Base-by-base conservation (phyloP, 2,888 invertebrate species). In the Heteropelma amictum region DNA sequence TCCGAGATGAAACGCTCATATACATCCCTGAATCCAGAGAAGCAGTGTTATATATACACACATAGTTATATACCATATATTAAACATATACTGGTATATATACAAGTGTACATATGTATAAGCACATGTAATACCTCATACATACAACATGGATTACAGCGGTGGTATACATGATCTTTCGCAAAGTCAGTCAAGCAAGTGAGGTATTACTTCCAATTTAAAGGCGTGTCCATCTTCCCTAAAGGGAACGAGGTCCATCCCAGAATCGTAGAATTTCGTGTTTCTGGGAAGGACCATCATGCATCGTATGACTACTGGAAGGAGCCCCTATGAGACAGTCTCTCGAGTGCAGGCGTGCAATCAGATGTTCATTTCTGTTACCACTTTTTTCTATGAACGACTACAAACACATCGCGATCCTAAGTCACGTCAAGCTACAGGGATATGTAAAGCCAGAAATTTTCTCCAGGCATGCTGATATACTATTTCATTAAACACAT, bases 171-270 rank as follows among this genome's bases (percentile, higher is more conserved):
- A 60, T 49, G 60, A 35, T 54, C 26, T 23, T 33, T 51, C 35
- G 21, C 14, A 40, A 17, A 53, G 58, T 60, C 64, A 38, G 53
- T 53, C 60, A 71, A 61, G 49, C 71, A 56, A 42, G 33, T 77
- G 63, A 56, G 69, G 78, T 80, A 82, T 82, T 80, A 79, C 65
- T 79, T 79, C 79, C 80, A 81, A 80, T 82, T 82, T 80, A 79
- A 80, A 79, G 76, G 76, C 72, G n/a, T n/a, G n/a, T n/a, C 69
- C 77, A 67, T 80, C 76, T 69, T 67, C 72, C 69, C 53, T 53
- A n/a, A n/a, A 63, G 65, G 73, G 67, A 77, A 77, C 45, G 78
- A 74, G 64, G 72, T 74, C 72, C 76, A 77, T 77, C 67, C 33
- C 65, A 72, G 40, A 60, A 54, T 74, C 64, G 69, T 70, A 70